Percentiles rank a stretch among this genome's conserved stretches.
Evolutionary conservation across 2,888 invertebrate genomes (phyloP).

Genomic region (Thyatira batis): DNA sequence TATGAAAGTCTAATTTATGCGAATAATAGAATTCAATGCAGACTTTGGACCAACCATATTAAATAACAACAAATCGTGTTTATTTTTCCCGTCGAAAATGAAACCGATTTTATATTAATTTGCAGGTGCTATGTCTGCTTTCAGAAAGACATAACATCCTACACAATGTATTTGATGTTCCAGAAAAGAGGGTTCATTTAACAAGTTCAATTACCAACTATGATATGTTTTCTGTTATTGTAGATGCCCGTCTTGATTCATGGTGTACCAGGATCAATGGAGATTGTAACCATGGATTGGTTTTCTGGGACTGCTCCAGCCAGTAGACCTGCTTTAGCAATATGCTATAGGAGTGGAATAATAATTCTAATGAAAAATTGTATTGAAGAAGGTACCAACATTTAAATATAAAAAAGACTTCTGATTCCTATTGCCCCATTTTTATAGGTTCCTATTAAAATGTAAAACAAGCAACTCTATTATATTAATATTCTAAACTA

Average conservation of each 20-base stretch:
- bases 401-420: conserved; percentile 3
- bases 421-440: background rate
- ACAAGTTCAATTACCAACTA: background rate
- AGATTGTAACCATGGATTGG: conserved; percentile 92
- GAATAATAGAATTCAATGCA: too few species aligned
- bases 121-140: too few species aligned
- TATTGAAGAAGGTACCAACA: conserved; percentile 88
- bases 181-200: background rate
- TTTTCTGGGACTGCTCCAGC: conserved; percentile 90
- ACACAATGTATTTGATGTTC: too few species aligned
- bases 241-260: conserved; percentile 90
- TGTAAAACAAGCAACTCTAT: too few species aligned
- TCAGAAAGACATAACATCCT: too few species aligned
- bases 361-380: conserved; percentile 95
- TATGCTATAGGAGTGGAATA: conserved; percentile 94
- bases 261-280: conserved; percentile 80
- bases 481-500: too few species aligned
- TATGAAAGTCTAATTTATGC: background rate
- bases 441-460: too few species aligned
- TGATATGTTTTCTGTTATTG: conserved; percentile 18
- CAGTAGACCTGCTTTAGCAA: conserved; percentile 89
- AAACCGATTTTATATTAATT: too few species aligned
- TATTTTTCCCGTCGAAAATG: too few species aligned
- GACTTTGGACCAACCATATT: too few species aligned
- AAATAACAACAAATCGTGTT: too few species aligned